A percentile compares a stretch with the other conserved stretches of the same genome.
These are phyloP conservation scores for Capitulum mitella DNA, from an alignment of 2,888 invertebrate species.

Conservation along the genomic window DNA sequence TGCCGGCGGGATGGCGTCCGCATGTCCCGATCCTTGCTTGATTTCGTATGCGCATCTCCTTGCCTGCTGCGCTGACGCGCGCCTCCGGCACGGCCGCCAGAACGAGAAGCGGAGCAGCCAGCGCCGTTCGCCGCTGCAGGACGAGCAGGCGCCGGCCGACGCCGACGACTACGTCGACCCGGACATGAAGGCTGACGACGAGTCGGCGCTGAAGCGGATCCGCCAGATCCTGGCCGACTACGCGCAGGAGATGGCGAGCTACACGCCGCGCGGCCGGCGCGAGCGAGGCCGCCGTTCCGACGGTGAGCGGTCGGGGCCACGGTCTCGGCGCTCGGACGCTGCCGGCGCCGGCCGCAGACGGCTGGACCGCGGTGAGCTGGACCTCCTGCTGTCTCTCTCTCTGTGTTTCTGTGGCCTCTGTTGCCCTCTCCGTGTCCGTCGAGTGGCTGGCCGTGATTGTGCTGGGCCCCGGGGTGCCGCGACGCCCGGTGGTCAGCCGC, in stretches of 20 bases:
- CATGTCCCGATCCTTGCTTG: no score
- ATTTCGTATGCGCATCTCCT: no score
- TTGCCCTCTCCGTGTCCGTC: no score
- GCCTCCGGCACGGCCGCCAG: not conserved
- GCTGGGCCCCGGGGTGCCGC: no score
- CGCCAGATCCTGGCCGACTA: slow-evolving; percentile 75
- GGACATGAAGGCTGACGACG: slow-evolving; percentile 36
- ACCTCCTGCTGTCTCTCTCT: not conserved
- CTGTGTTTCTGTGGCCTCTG: no score
- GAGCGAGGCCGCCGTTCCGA: slow-evolving; percentile 5
- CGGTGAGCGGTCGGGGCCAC: not conserved
- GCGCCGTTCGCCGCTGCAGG: slow-evolving; percentile 17
- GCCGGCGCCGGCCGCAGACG: no score
- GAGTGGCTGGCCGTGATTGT: no score
- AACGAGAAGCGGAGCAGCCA: slow-evolving; percentile 11
- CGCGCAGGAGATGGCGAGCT: slow-evolving; percentile 64
- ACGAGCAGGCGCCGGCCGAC: slow-evolving; percentile 41
- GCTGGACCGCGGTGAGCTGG: slow-evolving; percentile 20
- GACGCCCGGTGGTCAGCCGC: no score
- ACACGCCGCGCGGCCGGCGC: slow-evolving; percentile 45
- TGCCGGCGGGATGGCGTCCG: no score
- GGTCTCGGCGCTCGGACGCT: slow-evolving; percentile 12
- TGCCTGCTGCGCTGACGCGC: not conserved
- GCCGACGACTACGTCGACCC: slow-evolving; percentile 65
- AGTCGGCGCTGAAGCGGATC: slow-evolving; percentile 61